These are phyloP conservation scores for Simalia tracyae DNA, from an alignment of 2,797 vertebrate genomes.

Conservation along the genomic window DNA sequence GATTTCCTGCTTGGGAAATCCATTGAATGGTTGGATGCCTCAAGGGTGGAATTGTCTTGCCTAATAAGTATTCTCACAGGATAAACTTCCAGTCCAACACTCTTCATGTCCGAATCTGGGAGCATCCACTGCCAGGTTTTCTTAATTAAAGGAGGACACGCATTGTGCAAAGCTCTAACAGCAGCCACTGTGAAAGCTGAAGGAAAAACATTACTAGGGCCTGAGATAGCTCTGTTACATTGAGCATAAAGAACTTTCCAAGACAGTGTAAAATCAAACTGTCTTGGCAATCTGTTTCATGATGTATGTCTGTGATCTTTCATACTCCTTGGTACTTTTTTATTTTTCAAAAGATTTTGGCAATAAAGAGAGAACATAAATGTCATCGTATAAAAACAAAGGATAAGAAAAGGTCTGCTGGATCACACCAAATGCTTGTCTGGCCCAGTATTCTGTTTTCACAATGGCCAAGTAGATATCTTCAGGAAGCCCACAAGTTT, in stretches of 20 bases:
- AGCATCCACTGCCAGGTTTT: neutral
- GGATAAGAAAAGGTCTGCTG: neutral
- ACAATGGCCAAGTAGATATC: neutral
- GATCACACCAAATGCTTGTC: neutral
- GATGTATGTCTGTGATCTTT: neutral
- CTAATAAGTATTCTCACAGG: neutral
- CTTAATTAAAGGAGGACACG: neutral
- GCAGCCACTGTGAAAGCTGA: neutral
- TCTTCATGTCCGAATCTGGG: neutral
- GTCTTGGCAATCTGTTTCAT: neutral
- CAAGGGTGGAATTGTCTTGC: neutral
- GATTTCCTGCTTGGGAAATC: conserved; percentile 8
- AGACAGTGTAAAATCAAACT: neutral
- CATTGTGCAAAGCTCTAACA: neutral
- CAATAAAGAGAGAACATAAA: neutral
- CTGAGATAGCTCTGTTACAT: neutral
- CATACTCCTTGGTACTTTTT: neutral
- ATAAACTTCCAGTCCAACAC: neutral
- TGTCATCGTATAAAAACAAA: neutral
- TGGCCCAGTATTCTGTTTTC: neutral
- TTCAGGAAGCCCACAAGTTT: neutral
- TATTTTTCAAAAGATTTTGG: neutral
- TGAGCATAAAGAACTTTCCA: neutral
- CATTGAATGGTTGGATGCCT: neutral
- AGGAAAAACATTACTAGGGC: neutral